Evolutionary conservation across 2,113 vertebrate genomes (phyloP).

Genomic region (Spea bombifrons): DNA sequence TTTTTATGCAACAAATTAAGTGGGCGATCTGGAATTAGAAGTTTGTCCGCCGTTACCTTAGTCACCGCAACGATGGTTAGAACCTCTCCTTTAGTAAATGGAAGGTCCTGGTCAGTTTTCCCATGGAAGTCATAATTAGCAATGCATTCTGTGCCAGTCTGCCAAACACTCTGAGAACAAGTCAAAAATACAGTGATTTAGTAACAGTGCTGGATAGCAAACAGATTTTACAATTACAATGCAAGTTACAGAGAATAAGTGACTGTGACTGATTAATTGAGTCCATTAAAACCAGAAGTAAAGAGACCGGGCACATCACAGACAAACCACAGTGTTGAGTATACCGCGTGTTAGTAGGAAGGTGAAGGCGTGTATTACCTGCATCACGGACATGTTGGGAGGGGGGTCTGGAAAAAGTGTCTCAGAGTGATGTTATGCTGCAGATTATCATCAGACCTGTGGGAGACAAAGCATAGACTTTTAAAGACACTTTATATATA

Average conservation of each 20-base stretch:
- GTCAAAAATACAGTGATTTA: neutral
- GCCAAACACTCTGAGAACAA: conserved; percentile 63
- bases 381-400: conserved; percentile 39
- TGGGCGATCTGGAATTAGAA: too few relatives aligned
- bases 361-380: conserved; percentile 2
- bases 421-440: conserved; percentile 12
- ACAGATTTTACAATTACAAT: too few relatives aligned
- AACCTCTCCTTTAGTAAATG: conserved; percentile 92
- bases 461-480: neutral
- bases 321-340: too few relatives aligned
- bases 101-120: conserved; percentile 87
- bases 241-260: too few relatives aligned
- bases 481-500: too few relatives aligned
- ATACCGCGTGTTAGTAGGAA: too few relatives aligned
- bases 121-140: conserved; percentile 94
- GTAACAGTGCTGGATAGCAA: too few relatives aligned
- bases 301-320: too few relatives aligned
- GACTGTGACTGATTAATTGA: too few relatives aligned
- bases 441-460: conserved; percentile 37
- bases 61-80: conserved; percentile 90
- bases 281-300: too few relatives aligned
- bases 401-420: neutral
- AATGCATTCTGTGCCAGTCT: conserved; percentile 91
- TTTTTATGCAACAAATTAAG: too few relatives aligned
- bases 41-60: conserved; percentile 70